Evolutionary conservation across 2,113 vertebrate genomes (phyloP).

Genomic region (Epinephelus moara): DNA sequence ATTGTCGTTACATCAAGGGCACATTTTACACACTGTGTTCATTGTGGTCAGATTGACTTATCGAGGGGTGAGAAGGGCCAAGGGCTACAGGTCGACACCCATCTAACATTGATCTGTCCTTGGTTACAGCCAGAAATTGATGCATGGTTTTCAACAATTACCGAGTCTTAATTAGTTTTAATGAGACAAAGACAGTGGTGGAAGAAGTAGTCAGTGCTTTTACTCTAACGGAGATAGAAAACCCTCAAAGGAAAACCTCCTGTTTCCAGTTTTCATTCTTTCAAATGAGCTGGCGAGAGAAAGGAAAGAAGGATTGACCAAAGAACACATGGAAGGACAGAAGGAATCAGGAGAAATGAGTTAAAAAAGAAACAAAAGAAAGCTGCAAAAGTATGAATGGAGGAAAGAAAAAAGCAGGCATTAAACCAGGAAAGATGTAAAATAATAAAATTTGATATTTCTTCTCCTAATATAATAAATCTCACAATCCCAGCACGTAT

Average conservation of each 20-base stretch:
- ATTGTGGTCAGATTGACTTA: conserved; percentile 41
- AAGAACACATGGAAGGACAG: background rate
- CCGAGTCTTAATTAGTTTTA: conserved; percentile 32
- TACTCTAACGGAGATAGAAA: background rate
- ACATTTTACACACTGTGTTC: conserved; percentile 70
- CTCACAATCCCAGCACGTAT: background rate
- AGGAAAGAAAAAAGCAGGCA: background rate
- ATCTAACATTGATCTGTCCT: conserved; percentile 32
- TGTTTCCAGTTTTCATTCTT: background rate
- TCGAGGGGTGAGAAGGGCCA: conserved; percentile 34
- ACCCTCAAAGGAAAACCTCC: background rate
- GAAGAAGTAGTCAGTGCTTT: background rate
- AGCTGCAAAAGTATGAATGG: background rate
- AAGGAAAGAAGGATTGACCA: background rate
- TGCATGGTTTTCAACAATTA: conserved; percentile 27
- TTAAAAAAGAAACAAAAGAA: background rate
- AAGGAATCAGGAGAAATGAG: background rate
- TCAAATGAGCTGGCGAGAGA: background rate
- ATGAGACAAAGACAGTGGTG: background rate
- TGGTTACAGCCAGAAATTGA: background rate
- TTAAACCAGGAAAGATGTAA: background rate
- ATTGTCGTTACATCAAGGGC: conserved; percentile 72
- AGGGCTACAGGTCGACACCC: conserved; percentile 43
- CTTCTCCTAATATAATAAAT: background rate
- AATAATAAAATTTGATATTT: no score